Base-by-base conservation (phyloP, 2,888 invertebrate species). In the Napeogenes inachia region DNA sequence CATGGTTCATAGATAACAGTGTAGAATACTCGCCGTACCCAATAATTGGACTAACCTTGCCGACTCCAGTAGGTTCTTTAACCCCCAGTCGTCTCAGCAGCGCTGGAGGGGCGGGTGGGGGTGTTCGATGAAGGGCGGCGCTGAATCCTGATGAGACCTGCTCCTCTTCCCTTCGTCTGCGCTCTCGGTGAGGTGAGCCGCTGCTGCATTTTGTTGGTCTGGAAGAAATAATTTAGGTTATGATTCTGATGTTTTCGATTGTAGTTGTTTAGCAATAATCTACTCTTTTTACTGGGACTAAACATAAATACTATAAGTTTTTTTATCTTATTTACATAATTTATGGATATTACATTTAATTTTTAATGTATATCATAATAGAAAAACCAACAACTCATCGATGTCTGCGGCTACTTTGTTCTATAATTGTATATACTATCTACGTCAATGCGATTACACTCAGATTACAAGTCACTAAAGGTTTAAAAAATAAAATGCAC, bases 51-150 rank as follows among this genome's bases (percentile, higher is more conserved):
- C 91, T 85, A 81, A 96, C 96, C 94, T 96, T 96, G 68, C 96
- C 96, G 70, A 95, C 94, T 5, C 95, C 95, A 10, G 95, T 95
- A 67, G 94, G 92, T 81, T 95, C 95, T 74, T 93, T 95, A 59
- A 95, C 94, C 47, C 95, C 95, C 59, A 95, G 93, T 69, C 94
- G 87, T 60, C 96, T 89, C 30, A 96, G 91, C 59, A 97, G 89
- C 10, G 95, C 94, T 0, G 96, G 95, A 0, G 97, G 96, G 0
- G 95, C 94, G 0, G 95, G 94, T 0, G 96, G 96, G 2, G 96
- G 94, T 5, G 92, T 91, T 59, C 93, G 91, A 73, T 94, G 94
- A 54, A 97, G 82, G 32, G 94, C 93, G 0, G 93, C 94, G 68
- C 94, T 93, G 88, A 95, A 96, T 57, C 94, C 94, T 12, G 89